A percentile compares a stretch with the other conserved stretches of the same genome.
phyloP scores from a whole-genome alignment of 2,797 vertebrate genomes.

The Acrossocheilus wenchowensis region DNA sequence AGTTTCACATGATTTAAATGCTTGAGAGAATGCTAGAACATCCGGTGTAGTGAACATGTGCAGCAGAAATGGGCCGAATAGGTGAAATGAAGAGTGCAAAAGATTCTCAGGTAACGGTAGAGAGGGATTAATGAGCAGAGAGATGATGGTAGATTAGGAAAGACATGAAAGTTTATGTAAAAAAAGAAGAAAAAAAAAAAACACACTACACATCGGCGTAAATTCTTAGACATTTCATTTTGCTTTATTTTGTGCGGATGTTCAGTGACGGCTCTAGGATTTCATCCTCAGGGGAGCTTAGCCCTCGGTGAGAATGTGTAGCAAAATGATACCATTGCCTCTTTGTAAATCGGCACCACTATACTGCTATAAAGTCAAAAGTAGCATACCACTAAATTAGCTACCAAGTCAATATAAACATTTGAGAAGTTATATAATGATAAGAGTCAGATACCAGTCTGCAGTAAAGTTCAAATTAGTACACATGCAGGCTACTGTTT shows the following conservation, averaged over 20 bases:
- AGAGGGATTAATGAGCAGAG: slow-evolving; percentile 80
- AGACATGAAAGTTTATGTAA: slow-evolving; percentile 79
- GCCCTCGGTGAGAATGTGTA: not conserved
- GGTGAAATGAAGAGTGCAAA: slow-evolving; percentile 55
- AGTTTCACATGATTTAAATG: not conserved
- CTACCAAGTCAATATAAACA: not conserved
- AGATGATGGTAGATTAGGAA: slow-evolving; percentile 80
- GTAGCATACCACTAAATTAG: not conserved
- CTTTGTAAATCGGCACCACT: not conserved
- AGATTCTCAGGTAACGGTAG: slow-evolving; percentile 72
- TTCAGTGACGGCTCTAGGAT: not conserved
- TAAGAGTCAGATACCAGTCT: not conserved
- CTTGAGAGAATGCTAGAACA: slow-evolving; percentile 1
- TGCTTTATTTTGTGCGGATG: not conserved
- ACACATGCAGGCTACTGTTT: not conserved
- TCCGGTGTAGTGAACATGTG: slow-evolving; percentile 6
- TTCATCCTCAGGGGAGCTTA: not conserved
- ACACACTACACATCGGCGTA: slow-evolving; percentile 30
- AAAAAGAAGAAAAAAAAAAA: slow-evolving; percentile 18
- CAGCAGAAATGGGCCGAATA: slow-evolving; percentile 69
- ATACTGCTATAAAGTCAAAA: not conserved
- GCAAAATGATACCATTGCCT: not conserved
- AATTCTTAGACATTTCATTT: slow-evolving; percentile 3
- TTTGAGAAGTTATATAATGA: not conserved
- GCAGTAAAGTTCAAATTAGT: not conserved